Percentiles rank a stretch among this genome's conserved stretches.
phyloP scores from a whole-genome alignment of 2,113 vertebrate species.

The Potamarius usumacintae region DNA sequence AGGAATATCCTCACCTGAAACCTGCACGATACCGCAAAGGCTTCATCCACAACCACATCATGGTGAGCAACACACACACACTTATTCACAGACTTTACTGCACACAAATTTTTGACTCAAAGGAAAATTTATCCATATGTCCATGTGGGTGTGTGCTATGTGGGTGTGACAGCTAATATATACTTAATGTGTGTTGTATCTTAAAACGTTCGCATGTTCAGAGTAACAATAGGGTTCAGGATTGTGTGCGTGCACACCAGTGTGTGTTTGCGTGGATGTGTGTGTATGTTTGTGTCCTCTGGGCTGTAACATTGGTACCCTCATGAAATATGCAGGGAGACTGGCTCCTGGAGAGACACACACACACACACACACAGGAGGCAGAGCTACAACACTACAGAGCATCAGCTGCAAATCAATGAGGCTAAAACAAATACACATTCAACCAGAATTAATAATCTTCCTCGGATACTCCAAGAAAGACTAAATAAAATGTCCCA shows the following conservation, averaged over 20 bases:
- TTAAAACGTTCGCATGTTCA: not conserved
- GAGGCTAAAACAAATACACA: conserved; percentile 13
- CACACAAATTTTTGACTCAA: not conserved
- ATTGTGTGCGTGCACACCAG: not conserved
- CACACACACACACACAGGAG: not conserved
- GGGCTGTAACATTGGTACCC: conserved; percentile 35
- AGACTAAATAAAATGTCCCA: not conserved
- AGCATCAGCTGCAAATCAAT: conserved; percentile 47
- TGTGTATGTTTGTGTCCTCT: conserved; percentile 19
- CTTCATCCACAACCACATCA: conserved; percentile 92
- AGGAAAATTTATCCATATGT: not conserved
- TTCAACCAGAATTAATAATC: conserved; percentile 25
- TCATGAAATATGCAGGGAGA: conserved; percentile 44
- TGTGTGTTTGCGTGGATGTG: not conserved
- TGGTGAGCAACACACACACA: conserved; percentile 74
- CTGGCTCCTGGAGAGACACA: conserved; percentile 24
- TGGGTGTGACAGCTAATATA: not conserved
- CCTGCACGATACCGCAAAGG: conserved; percentile 90
- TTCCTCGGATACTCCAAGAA: not conserved
- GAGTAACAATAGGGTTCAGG: not conserved
- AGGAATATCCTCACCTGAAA: conserved; percentile 96
- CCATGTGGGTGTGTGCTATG: too few relatives aligned
- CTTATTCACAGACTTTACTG: not conserved
- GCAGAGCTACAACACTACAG: conserved; percentile 15
- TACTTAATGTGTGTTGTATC: not conserved